Base-by-base conservation (phyloP, 2,888 invertebrate species). In the Bedellia somnulentella region DNA sequence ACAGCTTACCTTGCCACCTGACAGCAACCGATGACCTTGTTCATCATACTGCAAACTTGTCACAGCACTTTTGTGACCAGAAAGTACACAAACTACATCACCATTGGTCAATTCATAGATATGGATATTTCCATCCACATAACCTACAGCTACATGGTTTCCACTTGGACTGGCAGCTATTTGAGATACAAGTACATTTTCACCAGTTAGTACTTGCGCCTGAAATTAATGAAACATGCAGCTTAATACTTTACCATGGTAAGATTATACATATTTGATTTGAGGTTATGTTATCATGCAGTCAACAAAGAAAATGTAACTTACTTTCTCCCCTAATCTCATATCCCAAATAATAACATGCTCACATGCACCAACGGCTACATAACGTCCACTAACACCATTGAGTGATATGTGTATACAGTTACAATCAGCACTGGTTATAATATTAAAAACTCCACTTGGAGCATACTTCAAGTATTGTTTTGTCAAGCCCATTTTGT, bases 271-370 rank as follows among this genome's bases (percentile, higher is more conserved):
- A n/a, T n/a, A n/a, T n/a, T n/a, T 18, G 18, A 18, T 9, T 18
- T 9, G 18, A 18, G 18, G 18, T 18, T 29, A 11, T 27, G 22
- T n/a, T n/a, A n/a, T n/a, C n/a, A n/a, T n/a, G n/a, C n/a, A n/a
- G n/a, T n/a, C n/a, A n/a, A n/a, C n/a, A n/a, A n/a, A n/a, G n/a
- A n/a, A n/a, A n/a, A n/a, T n/a, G n/a, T n/a, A 32, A 16, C 27
- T 48, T 60, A 89, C 87, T 79, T 87, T 89, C 59, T 90, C 87
- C 23, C 87, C 85, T 5, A 90, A 83, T 52, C 90, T 81, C 54
- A 96, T 79, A 73, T 98, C 97, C 94, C 96, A 98, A 48, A 98
- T 81, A 47, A 89, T 82, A 36, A 95, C 87, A 80, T 93, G 87
- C 76, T 98, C 96, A 51, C 93, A 91, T 5, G 93, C 93, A 30